Base-by-base conservation (phyloP, 2,113 vertebrate genomes). In the Sclerurus mexicanus region DNA sequence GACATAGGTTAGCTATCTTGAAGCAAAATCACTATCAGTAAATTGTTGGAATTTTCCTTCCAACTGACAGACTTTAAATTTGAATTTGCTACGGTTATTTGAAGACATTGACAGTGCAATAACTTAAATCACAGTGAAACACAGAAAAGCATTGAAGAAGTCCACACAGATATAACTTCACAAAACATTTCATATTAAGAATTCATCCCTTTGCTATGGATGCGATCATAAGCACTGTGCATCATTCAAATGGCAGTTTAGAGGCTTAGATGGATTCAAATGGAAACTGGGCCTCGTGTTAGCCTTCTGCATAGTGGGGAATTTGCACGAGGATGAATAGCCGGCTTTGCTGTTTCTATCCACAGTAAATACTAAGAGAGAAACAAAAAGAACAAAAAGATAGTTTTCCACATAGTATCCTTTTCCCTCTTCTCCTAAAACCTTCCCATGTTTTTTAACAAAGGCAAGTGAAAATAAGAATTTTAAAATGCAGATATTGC, bases 61-160 rank as follows among this genome's bases (percentile, higher is more conserved):
- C 77, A 66, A 81, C 44, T 47, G 90, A 92, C 75, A 91, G 88
- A 83, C 23, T 91, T 85, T 44, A 89, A 95, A 95, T 83, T 75
- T 93, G 68, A 69, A 91, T 94, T 95, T 93, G 39, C 62, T 20
- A 56, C 47, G 73, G 73, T 81, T 93, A 85, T 96, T 85, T 83
- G 40, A 80, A 96, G 87, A 93, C 52, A 84, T 15, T 73, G 63
- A 49, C 82, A 95, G 42, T 64, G 55, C 49, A 76, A 49, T 86
- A 84, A 95, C 58, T 91, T 87, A 89, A 87, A 93, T 80, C 75
- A 92, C 42, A 78, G 52, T 7, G 53, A 59, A 92, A 88, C 82
- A 73, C 20, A 71, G 42, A 50, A 77, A 93, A 84, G 18, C 83
- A 90, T 1, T 71, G 78, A 73, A 67, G 42, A 87, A 84, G 25